Evolutionary conservation across 92 coral and sea anemone species (phyloP).

Genomic region (Siderastrea radians): DNA sequence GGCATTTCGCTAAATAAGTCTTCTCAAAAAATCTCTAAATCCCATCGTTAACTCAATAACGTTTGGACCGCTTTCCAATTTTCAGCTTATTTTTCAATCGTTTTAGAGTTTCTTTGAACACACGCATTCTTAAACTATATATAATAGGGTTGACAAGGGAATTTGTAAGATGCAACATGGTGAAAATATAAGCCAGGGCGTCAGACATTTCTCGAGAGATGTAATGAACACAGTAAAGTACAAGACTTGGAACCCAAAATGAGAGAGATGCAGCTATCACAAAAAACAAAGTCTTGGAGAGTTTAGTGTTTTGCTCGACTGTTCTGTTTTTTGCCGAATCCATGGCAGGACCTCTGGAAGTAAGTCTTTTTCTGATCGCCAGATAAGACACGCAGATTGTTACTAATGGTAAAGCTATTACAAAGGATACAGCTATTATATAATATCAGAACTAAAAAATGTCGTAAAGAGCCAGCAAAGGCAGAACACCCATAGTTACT

Average conservation of each 20-base stretch:
- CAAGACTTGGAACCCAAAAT: neutral
- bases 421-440: neutral
- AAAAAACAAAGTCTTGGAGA: conserved; percentile 5
- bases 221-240: neutral
- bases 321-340: neutral
- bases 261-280: conserved; percentile 1
- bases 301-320: neutral
- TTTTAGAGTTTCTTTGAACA: neutral
- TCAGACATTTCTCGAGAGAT: neutral
- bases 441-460: neutral
- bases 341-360: neutral
- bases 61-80: neutral
- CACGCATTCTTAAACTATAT: neutral
- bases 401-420: neutral
- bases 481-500: neutral
- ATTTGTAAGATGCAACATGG: neutral
- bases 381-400: conserved; percentile 4
- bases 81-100: neutral
- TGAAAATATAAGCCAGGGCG: neutral
- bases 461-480: neutral
- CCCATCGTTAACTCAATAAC: neutral
- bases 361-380: conserved; percentile 10
- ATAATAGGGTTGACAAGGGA: conserved; percentile 2
- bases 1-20: too few relatives aligned
- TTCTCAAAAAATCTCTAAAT: too few relatives aligned